These are phyloP conservation scores for Malthinus seriepunctatus DNA, from an alignment of 2,888 invertebrate species.

Conservation along the genomic window DNA sequence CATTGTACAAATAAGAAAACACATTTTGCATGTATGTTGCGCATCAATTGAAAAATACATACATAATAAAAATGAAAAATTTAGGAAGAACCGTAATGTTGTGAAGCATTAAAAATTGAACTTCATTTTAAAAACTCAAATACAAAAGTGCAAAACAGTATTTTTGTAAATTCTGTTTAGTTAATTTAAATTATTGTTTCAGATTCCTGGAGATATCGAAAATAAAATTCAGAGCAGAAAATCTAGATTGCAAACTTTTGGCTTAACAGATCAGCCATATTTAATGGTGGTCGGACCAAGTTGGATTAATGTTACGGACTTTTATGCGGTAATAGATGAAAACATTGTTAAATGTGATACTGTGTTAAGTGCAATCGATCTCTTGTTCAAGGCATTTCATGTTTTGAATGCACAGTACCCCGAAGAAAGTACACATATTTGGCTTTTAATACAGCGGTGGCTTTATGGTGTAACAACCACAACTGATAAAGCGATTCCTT, in stretches of 20 bases:
- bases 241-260: neutral
- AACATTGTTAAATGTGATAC: neutral
- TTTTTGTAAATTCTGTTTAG: too few species aligned
- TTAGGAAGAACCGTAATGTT: too few species aligned
- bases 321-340: neutral
- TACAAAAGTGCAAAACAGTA: too few species aligned
- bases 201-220: conserved; percentile 4
- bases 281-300: neutral
- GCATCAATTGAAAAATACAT: too few species aligned
- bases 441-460: neutral
- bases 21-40: too few species aligned
- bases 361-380: neutral
- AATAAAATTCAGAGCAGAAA: neutral
- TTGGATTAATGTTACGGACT: neutral
- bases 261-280: neutral
- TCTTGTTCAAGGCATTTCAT: neutral
- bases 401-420: neutral
- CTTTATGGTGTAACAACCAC: neutral
- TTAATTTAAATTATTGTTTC: neutral
- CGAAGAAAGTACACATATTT: neutral
- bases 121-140: too few species aligned
- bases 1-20: too few species aligned
- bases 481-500: neutral
- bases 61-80: too few species aligned
- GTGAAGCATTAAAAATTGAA: too few species aligned